A percentile compares a stretch with the other conserved stretches of the same genome.
Conservation (phyloP, 2,888 invertebrate genomes). For the Platypus cylindrus region DNA sequence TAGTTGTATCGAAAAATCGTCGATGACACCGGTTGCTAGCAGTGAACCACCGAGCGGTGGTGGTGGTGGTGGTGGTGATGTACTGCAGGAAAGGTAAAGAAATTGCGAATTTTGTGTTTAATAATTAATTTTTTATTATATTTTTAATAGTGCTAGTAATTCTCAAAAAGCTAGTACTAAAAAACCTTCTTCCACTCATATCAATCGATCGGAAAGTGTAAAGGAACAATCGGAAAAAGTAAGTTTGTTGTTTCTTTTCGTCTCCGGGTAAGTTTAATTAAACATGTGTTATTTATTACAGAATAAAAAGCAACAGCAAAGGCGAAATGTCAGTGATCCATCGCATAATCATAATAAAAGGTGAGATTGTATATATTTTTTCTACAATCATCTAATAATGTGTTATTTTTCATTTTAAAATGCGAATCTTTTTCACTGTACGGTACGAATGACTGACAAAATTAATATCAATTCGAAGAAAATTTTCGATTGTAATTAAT, state of each 20-base stretch:
- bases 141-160: slow-evolving; percentile 28
- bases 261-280: background rate
- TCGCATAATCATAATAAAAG: slow-evolving; percentile 50
- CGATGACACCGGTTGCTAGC: no score
- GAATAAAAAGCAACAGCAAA: slow-evolving; percentile 42
- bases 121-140: background rate
- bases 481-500: no score
- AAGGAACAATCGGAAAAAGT: slow-evolving; percentile 37
- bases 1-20: slow-evolving; percentile 10
- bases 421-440: no score
- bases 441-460: background rate
- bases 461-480: no score
- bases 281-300: slow-evolving; percentile 26
- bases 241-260: slow-evolving; percentile 11
- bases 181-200: slow-evolving; percentile 28
- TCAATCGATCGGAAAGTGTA: slow-evolving; percentile 36
- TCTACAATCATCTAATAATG: no score
- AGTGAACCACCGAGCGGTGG: no score
- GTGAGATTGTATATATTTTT: slow-evolving; percentile 46
- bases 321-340: slow-evolving; percentile 70
- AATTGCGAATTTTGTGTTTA: background rate
- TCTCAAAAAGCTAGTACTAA: slow-evolving; percentile 30
- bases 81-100: slow-evolving; percentile 1
- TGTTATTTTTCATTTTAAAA: no score
- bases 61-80: background rate